Percentiles rank a stretch among this genome's conserved stretches.
These are phyloP conservation scores for Hippocampus kuda DNA, from an alignment of 2,797 vertebrate genomes.

Conservation along the genomic window DNA sequence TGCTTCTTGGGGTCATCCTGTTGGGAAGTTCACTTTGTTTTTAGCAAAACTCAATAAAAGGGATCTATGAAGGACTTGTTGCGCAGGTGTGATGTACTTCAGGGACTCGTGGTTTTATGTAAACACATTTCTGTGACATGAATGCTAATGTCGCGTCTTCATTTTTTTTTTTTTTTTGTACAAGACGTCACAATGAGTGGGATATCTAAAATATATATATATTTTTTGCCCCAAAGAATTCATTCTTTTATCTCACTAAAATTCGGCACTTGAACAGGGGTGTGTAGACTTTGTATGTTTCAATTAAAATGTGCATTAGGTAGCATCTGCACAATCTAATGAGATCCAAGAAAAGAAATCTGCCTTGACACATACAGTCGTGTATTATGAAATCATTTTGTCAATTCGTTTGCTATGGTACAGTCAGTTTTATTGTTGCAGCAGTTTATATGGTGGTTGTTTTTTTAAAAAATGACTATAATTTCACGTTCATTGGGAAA, in stretches of 20 bases:
- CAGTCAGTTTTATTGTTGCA: neutral
- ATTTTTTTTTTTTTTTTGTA: neutral
- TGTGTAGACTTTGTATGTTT: neutral
- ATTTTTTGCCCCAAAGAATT: no score
- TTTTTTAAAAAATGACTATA: no score
- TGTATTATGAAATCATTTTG: neutral
- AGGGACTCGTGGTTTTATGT: no score
- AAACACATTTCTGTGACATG: no score
- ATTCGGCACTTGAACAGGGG: neutral
- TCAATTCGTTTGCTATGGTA: neutral
- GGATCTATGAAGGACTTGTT: no score
- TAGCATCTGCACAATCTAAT: neutral
- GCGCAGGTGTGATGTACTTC: neutral
- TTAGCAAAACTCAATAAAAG: neutral
- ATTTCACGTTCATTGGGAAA: no score
- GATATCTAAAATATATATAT: no score
- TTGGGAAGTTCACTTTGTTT: constrained; percentile 8
- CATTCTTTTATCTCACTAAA: neutral
- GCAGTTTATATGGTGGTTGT: neutral
- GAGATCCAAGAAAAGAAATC: neutral
- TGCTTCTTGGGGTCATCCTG: constrained; percentile 80
- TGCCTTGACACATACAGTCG: neutral
- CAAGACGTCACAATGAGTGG: no score
- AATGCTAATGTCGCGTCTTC: neutral
- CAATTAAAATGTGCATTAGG: neutral